A percentile compares a stretch with the other conserved stretches of the same genome.
These are phyloP conservation scores for Cryptosula pallasiana DNA, from an alignment of 2,888 invertebrate species.

Conservation along the genomic window DNA sequence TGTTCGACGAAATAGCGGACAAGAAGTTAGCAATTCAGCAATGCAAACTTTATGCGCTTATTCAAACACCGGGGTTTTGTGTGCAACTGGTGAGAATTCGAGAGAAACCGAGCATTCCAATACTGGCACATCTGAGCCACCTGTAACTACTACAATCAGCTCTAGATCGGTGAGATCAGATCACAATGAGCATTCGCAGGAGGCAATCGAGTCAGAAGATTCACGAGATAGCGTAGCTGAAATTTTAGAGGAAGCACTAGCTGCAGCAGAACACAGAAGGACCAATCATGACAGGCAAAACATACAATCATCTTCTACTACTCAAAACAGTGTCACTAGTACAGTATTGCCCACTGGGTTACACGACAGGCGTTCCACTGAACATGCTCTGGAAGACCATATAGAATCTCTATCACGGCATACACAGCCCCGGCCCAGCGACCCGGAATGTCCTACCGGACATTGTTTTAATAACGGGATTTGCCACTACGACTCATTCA, in stretches of 20 bases:
- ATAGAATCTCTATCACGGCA: not conserved
- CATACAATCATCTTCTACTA: too few species aligned
- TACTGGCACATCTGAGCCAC: too few species aligned
- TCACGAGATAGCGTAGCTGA: too few species aligned
- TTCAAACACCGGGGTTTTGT: not conserved
- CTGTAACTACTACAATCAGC: too few species aligned
- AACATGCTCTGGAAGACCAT: too few species aligned
- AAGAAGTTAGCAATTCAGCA: not conserved
- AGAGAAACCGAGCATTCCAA: too few species aligned
- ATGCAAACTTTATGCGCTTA: not conserved
- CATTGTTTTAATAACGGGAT: not conserved
- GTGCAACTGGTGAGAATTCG: not conserved
- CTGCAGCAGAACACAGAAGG: not conserved
- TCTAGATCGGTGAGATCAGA: too few species aligned
- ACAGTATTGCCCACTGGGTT: too few species aligned
- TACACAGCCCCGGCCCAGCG: not conserved
- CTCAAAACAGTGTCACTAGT: too few species aligned
- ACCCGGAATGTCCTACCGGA: not conserved
- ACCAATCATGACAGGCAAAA: slow-evolving; percentile 1
- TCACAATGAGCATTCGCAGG: too few species aligned
- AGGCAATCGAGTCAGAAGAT: too few species aligned
- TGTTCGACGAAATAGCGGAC: not conserved
- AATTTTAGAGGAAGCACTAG: not conserved
- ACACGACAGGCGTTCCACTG: too few species aligned
- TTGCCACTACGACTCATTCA: not conserved